Base-by-base conservation (phyloP, 2,113 vertebrate species). In the Pterocles burchelli region DNA sequence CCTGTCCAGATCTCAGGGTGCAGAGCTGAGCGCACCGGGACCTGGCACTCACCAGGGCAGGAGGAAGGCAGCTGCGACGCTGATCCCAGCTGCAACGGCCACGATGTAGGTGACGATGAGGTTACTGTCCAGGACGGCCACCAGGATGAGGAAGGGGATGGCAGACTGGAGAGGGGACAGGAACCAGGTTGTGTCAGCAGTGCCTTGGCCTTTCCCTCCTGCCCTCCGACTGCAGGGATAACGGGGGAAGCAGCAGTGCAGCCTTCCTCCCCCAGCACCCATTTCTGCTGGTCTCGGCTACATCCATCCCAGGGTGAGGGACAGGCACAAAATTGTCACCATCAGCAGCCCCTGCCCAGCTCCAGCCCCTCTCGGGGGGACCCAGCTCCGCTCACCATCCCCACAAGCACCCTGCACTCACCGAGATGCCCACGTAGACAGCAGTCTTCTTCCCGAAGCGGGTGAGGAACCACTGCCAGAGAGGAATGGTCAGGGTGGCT, bases 391-490 rank as follows among this genome's bases (percentile, higher is more conserved):
- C 55, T 41, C 29, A 16, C 16, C 57, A 2, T 10, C 18, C 43
- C 49, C 54, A 13, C 0, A 0, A 13, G 70, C 33, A 24, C 16
- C 24, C 62, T 26, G 54, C 1, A 0, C 99, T 99, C 97, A 99
- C 99, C 74, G 98, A 97, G 95, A 99, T 99, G 58, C 99, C 99
- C 46, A 98, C 45, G n/a, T 99, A 99, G 48, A 98, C 98, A 3
- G 99, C 99, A 0, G 34, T 99, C 97, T 99, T 99, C 98, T 99
- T 99, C 86, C 99, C 99, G 92, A 98, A 99, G 5, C 96, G 98
- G 3, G 98, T 99, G 26, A 99, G 98, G 95, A 99, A 99, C 99
- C 99, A 99, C 88, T 99, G 99, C 99, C 99, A 99, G 85, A 98
- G 70, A 2, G 99, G 99, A 75, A 99, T 99, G 79, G 98, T 98